A percentile compares a stretch with the other conserved stretches of the same genome.
phyloP scores from a whole-genome alignment of 2,888 invertebrate genomes.

The Phyto melanocephala region DNA sequence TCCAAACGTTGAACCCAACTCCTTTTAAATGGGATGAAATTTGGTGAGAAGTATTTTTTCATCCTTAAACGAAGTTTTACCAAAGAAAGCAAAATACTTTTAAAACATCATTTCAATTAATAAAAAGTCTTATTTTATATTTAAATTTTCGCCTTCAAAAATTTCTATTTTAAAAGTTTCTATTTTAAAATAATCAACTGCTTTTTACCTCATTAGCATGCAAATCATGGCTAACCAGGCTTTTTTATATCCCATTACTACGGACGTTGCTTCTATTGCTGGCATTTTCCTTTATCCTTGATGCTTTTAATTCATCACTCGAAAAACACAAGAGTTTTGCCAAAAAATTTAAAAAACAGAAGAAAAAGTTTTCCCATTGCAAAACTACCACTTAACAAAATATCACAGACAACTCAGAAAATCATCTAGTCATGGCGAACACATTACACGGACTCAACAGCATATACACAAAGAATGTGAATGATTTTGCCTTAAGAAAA shows the following conservation, averaged over 20 bases:
- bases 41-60: too few relatives aligned
- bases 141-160: too few relatives aligned
- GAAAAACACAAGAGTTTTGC: background rate
- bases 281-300: background rate
- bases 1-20: too few relatives aligned
- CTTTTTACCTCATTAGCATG: slow-evolving; percentile 43
- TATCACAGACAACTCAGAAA: slow-evolving; percentile 3
- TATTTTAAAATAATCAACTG: slow-evolving; percentile 42
- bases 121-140: too few relatives aligned
- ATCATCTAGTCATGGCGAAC: background rate
- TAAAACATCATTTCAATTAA: too few relatives aligned
- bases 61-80: too few relatives aligned
- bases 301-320: background rate
- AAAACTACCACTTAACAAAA: slow-evolving; percentile 13
- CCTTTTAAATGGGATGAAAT: too few relatives aligned
- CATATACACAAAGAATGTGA: too few relatives aligned
- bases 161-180: too few relatives aligned
- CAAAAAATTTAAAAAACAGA: background rate
- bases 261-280: background rate
- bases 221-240: slow-evolving; percentile 53
- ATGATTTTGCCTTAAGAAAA: too few relatives aligned
- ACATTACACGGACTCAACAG: too few relatives aligned
- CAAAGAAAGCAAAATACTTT: too few relatives aligned
- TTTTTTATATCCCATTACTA: slow-evolving; percentile 39
- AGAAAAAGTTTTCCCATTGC: background rate